Conservation (phyloP, 2,797 vertebrate species). For the Enteromius mattozi region DNA sequence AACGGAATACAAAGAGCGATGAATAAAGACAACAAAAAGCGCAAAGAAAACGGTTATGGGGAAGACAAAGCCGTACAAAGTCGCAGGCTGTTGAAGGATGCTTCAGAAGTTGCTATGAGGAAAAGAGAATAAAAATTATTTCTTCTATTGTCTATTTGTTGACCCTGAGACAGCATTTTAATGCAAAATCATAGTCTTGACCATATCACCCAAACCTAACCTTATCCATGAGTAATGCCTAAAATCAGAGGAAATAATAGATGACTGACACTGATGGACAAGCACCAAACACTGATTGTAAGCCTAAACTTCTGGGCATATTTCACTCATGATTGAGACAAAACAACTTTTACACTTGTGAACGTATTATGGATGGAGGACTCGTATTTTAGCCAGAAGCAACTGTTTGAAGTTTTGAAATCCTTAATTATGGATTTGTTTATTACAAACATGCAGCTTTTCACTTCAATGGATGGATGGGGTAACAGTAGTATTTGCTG, state of each 20-base stretch:
- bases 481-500: neutral
- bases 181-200: too few relatives aligned
- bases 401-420: neutral
- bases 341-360: neutral
- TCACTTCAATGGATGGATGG: neutral
- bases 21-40: constrained; percentile 24
- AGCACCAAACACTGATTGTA: too few relatives aligned
- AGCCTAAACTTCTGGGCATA: neutral
- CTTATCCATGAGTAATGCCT: too few relatives aligned
- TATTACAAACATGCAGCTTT: neutral
- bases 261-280: too few relatives aligned
- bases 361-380: neutral
- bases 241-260: too few relatives aligned
- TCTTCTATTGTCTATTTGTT: constrained; percentile 29
- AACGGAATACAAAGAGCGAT: neutral
- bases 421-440: neutral
- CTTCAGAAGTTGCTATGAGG: constrained; percentile 51
- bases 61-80: constrained; percentile 29
- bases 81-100: constrained; percentile 47
- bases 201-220: too few relatives aligned
- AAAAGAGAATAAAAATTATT: constrained; percentile 43
- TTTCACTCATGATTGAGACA: neutral
- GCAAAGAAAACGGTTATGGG: neutral
- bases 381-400: neutral
- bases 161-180: too few relatives aligned